phyloP scores from a whole-genome alignment of 2,888 invertebrate genomes.

The Nezara viridula region DNA sequence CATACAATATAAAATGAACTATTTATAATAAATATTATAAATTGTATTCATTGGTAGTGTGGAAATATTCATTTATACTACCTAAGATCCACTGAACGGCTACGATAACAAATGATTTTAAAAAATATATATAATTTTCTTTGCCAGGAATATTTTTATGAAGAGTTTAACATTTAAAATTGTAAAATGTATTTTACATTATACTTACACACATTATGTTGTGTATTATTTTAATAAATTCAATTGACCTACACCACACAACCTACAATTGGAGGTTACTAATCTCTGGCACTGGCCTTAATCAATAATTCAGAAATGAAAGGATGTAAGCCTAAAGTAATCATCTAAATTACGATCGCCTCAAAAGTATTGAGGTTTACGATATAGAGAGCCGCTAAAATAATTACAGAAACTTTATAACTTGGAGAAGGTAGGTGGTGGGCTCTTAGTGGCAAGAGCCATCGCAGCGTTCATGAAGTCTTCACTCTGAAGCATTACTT shows the following conservation, averaged over 20 bases:
- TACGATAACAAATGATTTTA: not conserved
- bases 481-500: slow-evolving; percentile 90
- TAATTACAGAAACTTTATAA: slow-evolving; percentile 71
- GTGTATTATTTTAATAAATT: not conserved
- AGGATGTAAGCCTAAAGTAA: not conserved
- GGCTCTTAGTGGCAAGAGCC: slow-evolving; percentile 80
- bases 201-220: no score
- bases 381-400: not conserved
- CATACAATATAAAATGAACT: no score
- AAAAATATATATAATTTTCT: not conserved
- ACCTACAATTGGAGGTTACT: not conserved
- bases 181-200: not conserved
- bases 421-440: slow-evolving; percentile 84
- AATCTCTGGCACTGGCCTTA: not conserved
- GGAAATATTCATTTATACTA: not conserved
- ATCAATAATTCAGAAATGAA: not conserved
- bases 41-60: not conserved
- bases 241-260: not conserved
- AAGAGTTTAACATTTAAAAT: not conserved
- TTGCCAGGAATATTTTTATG: not conserved
- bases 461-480: slow-evolving; percentile 86
- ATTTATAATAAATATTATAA: not conserved
- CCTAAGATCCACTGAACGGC: not conserved
- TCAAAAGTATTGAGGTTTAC: no score
- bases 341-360: not conserved